Evolutionary conservation across 1,140 invertebrate genomes (phyloP).

Genomic region (Aphelenchoides fujianensis): DNA sequence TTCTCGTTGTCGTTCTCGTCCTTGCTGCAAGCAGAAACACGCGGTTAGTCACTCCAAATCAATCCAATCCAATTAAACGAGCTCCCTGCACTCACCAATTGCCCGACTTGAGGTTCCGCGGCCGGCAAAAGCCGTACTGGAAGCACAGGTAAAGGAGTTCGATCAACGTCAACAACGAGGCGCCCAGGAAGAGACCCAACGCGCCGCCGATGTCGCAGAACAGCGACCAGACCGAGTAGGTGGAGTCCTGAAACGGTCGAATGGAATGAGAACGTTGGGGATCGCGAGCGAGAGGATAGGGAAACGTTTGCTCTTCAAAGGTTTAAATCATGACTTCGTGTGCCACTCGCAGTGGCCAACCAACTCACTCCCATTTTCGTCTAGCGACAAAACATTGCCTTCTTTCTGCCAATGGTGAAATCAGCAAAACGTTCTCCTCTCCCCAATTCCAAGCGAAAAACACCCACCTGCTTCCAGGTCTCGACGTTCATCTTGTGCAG

Average conservation of each 20-base stretch:
- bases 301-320: background rate
- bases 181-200: conserved; percentile 56
- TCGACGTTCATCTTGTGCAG: conserved; percentile 62
- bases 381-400: too few species aligned
- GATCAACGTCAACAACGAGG: conserved; percentile 55
- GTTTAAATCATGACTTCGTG: too few species aligned
- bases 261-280: background rate
- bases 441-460: too few species aligned
- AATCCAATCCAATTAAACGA: background rate
- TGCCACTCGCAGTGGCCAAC: too few species aligned
- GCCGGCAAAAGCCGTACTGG: conserved; percentile 26
- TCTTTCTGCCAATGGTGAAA: background rate
- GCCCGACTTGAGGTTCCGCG: background rate
- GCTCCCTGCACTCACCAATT: conserved; percentile 9
- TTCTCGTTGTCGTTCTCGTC: background rate
- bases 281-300: background rate
- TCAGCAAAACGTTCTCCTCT: too few species aligned
- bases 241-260: conserved; percentile 36
- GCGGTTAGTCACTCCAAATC: background rate
- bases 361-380: too few species aligned
- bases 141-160: conserved; percentile 57
- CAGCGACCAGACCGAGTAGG: conserved; percentile 60
- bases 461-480: conserved; percentile 45
- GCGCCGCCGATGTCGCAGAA: conserved; percentile 56
- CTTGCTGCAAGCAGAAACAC: background rate